These are phyloP conservation scores for Vanessa tameamea DNA, from an alignment of 1,140 invertebrate genomes.

Conservation along the genomic window DNA sequence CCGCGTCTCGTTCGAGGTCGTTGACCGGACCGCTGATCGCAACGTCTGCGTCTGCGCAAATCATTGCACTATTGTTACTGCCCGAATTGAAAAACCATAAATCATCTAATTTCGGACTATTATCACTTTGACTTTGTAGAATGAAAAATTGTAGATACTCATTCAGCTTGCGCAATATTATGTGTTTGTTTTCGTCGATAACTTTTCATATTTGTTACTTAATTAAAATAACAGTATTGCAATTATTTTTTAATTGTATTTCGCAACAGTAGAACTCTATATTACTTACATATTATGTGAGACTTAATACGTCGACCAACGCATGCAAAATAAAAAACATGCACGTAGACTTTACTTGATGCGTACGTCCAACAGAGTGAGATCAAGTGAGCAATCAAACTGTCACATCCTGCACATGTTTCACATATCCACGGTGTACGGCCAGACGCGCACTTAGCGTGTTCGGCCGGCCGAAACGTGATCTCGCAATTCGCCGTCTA, in stretches of 20 bases:
- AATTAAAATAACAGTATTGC: neutral
- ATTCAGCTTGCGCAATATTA: neutral
- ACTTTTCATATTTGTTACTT: neutral
- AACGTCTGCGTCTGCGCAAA: conserved; percentile 35
- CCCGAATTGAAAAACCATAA: conserved; percentile 45
- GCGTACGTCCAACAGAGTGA: conserved; percentile 14
- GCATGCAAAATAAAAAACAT: neutral
- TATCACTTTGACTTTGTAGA: conserved; percentile 38
- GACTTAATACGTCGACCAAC: neutral
- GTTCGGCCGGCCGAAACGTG: conserved; percentile 72
- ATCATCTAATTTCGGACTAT: conserved; percentile 43
- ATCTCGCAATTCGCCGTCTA: conserved; percentile 70
- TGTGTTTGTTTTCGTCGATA: neutral
- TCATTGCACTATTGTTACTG: conserved; percentile 35
- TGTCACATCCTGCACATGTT: conserved; percentile 47
- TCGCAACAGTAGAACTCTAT: no score
- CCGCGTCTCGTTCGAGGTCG: conserved; percentile 24
- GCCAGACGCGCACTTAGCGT: conserved; percentile 72
- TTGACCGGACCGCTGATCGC: conserved; percentile 18
- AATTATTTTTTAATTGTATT: no score
- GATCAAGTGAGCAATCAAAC: conserved; percentile 39
- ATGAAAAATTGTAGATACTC: neutral
- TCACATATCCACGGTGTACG: conserved; percentile 41
- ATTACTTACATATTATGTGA: neutral
- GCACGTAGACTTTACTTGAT: neutral